Conservation (phyloP, 2,113 vertebrate species). For the Lonchura striata region DNA sequence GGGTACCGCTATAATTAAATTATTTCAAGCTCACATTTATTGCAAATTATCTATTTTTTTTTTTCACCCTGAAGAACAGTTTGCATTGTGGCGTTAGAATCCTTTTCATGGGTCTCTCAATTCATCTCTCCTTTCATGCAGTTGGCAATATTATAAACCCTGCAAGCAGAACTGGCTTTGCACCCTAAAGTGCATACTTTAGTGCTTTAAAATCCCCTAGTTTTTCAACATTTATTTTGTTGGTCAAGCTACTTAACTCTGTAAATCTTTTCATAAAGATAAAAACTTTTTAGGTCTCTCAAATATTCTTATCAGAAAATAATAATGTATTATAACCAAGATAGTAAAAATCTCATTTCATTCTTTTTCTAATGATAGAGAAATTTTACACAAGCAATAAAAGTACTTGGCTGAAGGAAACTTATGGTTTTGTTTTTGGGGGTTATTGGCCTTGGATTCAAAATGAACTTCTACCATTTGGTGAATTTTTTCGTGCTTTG, state of each 20-base stretch:
- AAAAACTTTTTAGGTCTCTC: background rate
- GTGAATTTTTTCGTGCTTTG: background rate
- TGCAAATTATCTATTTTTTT: background rate
- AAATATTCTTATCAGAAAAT: background rate
- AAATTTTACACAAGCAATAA: slow-evolving; percentile 26
- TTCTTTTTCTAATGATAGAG: slow-evolving; percentile 12
- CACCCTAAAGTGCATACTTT: background rate
- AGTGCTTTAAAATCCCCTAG: background rate
- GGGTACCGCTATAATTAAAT: background rate
- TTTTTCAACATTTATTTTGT: background rate
- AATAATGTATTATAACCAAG: background rate
- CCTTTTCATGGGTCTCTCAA: background rate
- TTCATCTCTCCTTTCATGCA: background rate
- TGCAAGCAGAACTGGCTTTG: background rate
- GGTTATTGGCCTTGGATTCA: slow-evolving; percentile 7
- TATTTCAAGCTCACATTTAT: background rate
- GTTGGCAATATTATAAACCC: background rate
- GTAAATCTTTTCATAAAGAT: background rate
- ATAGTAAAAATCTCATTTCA: background rate
- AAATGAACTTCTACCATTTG: background rate
- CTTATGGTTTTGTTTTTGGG: background rate
- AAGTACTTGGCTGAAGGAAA: slow-evolving; percentile 40
- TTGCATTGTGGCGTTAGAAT: background rate
- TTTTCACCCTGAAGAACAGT: background rate
- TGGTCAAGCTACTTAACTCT: background rate